Evolutionary conservation across 1,140 invertebrate genomes (phyloP).

Genomic region (Musca vetustissima): DNA sequence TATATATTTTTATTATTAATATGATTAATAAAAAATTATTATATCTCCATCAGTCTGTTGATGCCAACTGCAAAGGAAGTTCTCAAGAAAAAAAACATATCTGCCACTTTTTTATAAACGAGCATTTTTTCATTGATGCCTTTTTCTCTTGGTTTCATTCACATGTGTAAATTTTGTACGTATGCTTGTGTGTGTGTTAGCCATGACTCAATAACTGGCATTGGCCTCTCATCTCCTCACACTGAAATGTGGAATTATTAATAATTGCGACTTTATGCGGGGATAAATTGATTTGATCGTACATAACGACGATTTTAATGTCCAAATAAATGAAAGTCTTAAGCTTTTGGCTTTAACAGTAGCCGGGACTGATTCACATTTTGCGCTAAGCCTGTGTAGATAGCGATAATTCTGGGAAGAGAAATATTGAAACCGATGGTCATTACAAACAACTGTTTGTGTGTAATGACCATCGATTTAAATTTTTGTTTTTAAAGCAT

Average conservation of each 20-base stretch:
- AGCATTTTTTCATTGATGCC: neutral
- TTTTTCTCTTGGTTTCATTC: too few relatives aligned
- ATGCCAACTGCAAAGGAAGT: too few relatives aligned
- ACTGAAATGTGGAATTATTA: neutral
- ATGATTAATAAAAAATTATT: slow-evolving; percentile 18
- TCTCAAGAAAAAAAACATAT: too few relatives aligned
- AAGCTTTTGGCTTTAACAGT: neutral
- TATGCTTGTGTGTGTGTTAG: too few relatives aligned
- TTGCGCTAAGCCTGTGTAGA: too few relatives aligned
- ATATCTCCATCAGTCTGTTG: neutral
- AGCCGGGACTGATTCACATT: neutral
- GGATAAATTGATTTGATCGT: slow-evolving; percentile 19
- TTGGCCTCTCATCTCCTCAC: neutral
- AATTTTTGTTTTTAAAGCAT: too few relatives aligned
- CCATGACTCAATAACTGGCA: neutral
- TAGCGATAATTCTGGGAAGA: too few relatives aligned
- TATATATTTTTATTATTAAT: slow-evolving; percentile 3
- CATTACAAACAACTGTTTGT: too few relatives aligned
- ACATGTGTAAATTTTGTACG: too few relatives aligned
- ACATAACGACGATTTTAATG: slow-evolving; percentile 5
- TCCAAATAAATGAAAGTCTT: slow-evolving; percentile 16
- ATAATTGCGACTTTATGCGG: neutral
- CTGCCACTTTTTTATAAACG: neutral
- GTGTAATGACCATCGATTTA: too few relatives aligned
- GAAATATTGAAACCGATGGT: too few relatives aligned